These are phyloP conservation scores for Acrobasis suavella DNA, from an alignment of 2,888 invertebrate genomes.

Conservation along the genomic window DNA sequence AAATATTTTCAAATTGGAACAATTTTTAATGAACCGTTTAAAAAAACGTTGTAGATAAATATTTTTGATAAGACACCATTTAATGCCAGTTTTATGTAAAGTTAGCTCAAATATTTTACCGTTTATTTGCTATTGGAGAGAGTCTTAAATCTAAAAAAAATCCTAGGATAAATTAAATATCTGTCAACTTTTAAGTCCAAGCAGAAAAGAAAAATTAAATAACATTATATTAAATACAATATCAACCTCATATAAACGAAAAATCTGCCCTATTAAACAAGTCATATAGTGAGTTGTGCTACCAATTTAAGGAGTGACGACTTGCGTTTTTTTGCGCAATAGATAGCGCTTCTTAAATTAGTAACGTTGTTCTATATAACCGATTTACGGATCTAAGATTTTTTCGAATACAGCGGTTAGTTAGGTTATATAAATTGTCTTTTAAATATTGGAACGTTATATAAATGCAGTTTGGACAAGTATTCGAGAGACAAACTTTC, in stretches of 20 bases:
- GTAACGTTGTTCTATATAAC: too few relatives aligned
- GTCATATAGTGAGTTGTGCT: too few relatives aligned
- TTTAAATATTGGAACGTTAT: constrained; percentile 25
- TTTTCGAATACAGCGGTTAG: too few relatives aligned
- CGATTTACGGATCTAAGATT: too few relatives aligned
- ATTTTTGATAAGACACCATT: neutral
- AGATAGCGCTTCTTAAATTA: too few relatives aligned
- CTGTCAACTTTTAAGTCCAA: constrained; percentile 2
- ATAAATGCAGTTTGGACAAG: constrained; percentile 28
- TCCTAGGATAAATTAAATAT: constrained; percentile 4
- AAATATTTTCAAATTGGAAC: too few relatives aligned
- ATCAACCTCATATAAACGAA: too few relatives aligned
- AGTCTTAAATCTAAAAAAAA: neutral
- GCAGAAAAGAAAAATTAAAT: neutral
- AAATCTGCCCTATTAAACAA: too few relatives aligned
- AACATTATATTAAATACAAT: neutral
- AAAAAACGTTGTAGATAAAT: too few relatives aligned
- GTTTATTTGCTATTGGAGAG: neutral
- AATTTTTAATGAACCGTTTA: too few relatives aligned
- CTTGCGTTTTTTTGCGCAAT: too few relatives aligned
- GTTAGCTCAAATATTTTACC: neutral
- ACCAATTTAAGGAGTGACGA: too few relatives aligned
- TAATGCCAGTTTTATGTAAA: neutral
- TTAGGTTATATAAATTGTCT: constrained; percentile 14
- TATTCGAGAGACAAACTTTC: constrained; percentile 39